Percentiles rank a stretch among this genome's conserved stretches.
Evolutionary conservation across 2,797 vertebrate species (phyloP).

Genomic region (Lates japonicus): DNA sequence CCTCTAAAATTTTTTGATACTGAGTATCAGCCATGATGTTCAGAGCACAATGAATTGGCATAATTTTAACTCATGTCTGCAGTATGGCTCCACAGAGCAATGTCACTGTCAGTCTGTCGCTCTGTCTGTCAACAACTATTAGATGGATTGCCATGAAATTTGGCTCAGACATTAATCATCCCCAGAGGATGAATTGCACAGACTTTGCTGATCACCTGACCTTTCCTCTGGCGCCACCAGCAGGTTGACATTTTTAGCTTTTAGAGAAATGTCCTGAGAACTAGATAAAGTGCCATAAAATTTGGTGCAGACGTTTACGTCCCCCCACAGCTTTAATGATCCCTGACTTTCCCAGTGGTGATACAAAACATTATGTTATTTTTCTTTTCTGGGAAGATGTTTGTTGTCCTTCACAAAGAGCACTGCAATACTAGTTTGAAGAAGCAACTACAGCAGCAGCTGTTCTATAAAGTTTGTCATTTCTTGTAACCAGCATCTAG

Average conservation of each 20-base stretch:
- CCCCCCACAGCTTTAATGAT: no score
- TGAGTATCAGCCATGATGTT: neutral
- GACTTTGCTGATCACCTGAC: neutral
- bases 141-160: neutral
- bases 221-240: neutral
- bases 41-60: neutral
- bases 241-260: neutral
- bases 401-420: neutral
- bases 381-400: neutral
- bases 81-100: neutral
- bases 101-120: neutral
- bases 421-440: neutral
- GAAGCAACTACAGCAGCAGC: no score
- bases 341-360: neutral
- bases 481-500: no score
- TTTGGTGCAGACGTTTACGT: neutral
- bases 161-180: neutral
- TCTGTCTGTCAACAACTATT: neutral
- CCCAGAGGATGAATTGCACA: neutral
- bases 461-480: no score
- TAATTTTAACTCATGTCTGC: neutral
- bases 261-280: neutral
- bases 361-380: no score
- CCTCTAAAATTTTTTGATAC: neutral
- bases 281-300: neutral